Evolutionary conservation across 64 coral and sea anemone genomes (phyloP), one percentile per base, ranked within the genome.

Genomic region (Actinia equina): DNA sequence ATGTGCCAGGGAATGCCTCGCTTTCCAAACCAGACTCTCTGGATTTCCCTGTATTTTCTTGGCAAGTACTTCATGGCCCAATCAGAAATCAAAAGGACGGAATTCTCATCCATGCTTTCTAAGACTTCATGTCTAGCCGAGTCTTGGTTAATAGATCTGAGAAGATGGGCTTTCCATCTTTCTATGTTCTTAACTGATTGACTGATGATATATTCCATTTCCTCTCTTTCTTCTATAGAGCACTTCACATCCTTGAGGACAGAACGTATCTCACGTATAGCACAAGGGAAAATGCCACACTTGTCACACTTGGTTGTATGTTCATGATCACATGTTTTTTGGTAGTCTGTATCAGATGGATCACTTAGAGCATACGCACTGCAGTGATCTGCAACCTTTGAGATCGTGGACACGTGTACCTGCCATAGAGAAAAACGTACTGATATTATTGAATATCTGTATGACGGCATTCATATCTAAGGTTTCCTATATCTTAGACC

Each of bases 1-100:
- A 80, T 60, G 61, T 88, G 76, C 87, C 87, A 88, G 2, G 71
- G 43, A 59, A 88, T 88, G 13, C 87, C 87, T 7, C 77, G 46
- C 41, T 81, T 88, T 19, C 25, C 79, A 67, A 89, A 89, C 88
- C 88, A 89, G 46, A 70, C 88, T 14, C 71, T 83, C 60, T 89
- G 88, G 27, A 56, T 82, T 44, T 89, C 88, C 11, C 71, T 57
- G 79, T 79, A 89, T 62, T 88, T 88, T 44, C 71, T 77, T 17
- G 86, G 87, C 44, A 88, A 53, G 37, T 44, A 88, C 59, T 89
- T 69, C 77, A 89, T 89, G 17, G 88, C 88, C 79, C 88, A 89
- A 45, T 82, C 77, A n/a, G 70, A 42, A 44, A 82, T 43, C 19
- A 81, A n/a, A 43, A 82, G 60, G 22, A 65, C 25, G 18, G 88